phyloP scores from a whole-genome alignment of 2,797 vertebrate genomes.

The Esox lucius region DNA sequence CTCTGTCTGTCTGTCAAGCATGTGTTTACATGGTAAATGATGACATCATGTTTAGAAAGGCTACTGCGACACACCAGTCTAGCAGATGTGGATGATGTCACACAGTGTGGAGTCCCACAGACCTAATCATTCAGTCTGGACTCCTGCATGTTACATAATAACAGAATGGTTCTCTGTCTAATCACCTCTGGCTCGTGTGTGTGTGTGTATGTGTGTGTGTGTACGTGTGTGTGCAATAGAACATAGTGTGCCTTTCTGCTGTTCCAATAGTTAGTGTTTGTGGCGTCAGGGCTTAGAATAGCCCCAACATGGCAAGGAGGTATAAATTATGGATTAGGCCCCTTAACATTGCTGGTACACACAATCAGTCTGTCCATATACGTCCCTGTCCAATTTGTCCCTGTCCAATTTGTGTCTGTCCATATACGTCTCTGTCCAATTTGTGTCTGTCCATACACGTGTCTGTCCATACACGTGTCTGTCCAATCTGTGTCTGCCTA shows the following conservation, averaged over 20 bases:
- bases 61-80: neutral
- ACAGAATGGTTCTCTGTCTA: neutral
- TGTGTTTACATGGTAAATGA: neutral
- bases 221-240: constrained; percentile 44
- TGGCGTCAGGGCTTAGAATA: constrained; percentile 65
- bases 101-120: constrained; percentile 5
- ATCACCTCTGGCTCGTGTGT: neutral
- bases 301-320: constrained; percentile 52
- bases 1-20: constrained; percentile 11
- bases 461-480: constrained; percentile 14
- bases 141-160: neutral
- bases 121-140: constrained; percentile 8
- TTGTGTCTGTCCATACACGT: constrained; percentile 16
- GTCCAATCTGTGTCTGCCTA: constrained; percentile 4
- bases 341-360: constrained; percentile 40
- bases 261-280: constrained; percentile 67
- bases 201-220: constrained; percentile 12
- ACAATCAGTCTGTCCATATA: constrained; percentile 18
- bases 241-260: constrained; percentile 58
- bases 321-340: constrained; percentile 75
- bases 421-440: constrained; percentile 6
- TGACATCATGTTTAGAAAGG: neutral
- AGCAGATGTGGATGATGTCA: constrained; percentile 14
- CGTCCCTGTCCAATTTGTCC: too few species aligned
- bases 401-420: constrained; percentile 4